Evolutionary conservation across 1,140 invertebrate species (phyloP).

Genomic region (Nasonia giraulti): DNA sequence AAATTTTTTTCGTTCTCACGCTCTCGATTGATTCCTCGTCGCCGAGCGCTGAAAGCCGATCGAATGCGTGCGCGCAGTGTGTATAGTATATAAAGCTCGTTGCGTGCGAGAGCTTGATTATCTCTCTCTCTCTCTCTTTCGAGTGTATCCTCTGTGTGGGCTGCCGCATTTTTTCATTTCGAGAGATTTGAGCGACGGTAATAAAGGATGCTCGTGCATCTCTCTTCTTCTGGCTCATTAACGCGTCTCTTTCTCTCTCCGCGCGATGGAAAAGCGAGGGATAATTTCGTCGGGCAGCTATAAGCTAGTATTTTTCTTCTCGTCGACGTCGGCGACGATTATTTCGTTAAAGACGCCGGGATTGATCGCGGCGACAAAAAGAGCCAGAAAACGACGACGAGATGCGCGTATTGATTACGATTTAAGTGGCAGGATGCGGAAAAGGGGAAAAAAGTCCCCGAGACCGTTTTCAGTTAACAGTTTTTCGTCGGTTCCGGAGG

Average conservation of each 20-base stretch:
- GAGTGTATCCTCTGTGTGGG: too few species aligned
- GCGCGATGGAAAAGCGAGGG: background rate
- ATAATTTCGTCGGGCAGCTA: background rate
- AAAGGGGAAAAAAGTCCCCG: background rate
- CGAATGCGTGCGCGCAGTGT: background rate
- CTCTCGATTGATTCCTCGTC: slow-evolving; percentile 39
- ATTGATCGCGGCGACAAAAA: too few species aligned
- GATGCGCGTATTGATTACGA: background rate
- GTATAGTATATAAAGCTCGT: slow-evolving; percentile 14
- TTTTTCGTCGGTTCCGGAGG: too few species aligned
- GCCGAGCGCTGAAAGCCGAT: slow-evolving; percentile 25
- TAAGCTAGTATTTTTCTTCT: too few species aligned
- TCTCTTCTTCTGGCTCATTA: background rate
- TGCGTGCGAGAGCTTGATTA: slow-evolving; percentile 33
- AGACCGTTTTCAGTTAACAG: too few species aligned
- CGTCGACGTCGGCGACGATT: too few species aligned
- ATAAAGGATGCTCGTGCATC: background rate
- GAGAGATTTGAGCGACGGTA: too few species aligned
- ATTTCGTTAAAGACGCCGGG: too few species aligned
- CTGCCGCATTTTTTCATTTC: too few species aligned
- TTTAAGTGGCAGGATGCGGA: background rate
- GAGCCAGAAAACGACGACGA: background rate
- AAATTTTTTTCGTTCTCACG: slow-evolving; percentile 48
- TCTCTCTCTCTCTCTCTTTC: background rate
- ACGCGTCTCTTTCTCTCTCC: too few species aligned